Conservation (phyloP, 2,888 invertebrate species). For the Laspeyria flexula region DNA sequence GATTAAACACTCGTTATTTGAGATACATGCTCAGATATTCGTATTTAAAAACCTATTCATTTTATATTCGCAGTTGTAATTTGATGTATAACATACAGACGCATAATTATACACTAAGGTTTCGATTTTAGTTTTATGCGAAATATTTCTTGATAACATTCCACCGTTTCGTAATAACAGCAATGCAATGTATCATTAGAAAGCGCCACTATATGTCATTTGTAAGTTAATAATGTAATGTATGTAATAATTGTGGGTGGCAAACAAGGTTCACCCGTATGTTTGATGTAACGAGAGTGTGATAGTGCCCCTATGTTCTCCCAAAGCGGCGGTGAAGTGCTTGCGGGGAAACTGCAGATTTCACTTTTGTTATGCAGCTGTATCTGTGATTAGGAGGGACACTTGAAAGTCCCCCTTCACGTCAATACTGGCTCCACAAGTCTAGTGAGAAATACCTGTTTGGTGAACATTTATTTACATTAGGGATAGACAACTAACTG, state of each 20-base stretch:
- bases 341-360: conserved; percentile 62
- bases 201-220: conserved; percentile 53
- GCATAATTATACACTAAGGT: conserved; percentile 23
- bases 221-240: conserved; percentile 45
- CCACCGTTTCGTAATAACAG: conserved; percentile 37
- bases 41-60: conserved; percentile 51
- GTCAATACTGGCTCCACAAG: conserved; percentile 14
- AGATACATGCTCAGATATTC: conserved; percentile 49
- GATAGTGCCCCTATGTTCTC: conserved; percentile 73
- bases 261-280: conserved; percentile 66
- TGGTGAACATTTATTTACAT: conserved; percentile 9
- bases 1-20: conserved; percentile 60
- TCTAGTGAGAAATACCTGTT: conserved; percentile 20
- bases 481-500: conserved; percentile 2
- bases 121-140: conserved; percentile 15
- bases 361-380: conserved; percentile 71
- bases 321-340: conserved; percentile 28
- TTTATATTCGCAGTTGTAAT: conserved; percentile 48
- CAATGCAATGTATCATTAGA: conserved; percentile 46
- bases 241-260: conserved; percentile 51
- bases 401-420: conserved; percentile 33
- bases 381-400: conserved; percentile 32
- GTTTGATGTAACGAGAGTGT: conserved; percentile 51
- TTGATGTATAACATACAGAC: conserved; percentile 34
- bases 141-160: conserved; percentile 28